Base-by-base conservation (phyloP, 2,113 vertebrate species). In the Clarias magur region DNA sequence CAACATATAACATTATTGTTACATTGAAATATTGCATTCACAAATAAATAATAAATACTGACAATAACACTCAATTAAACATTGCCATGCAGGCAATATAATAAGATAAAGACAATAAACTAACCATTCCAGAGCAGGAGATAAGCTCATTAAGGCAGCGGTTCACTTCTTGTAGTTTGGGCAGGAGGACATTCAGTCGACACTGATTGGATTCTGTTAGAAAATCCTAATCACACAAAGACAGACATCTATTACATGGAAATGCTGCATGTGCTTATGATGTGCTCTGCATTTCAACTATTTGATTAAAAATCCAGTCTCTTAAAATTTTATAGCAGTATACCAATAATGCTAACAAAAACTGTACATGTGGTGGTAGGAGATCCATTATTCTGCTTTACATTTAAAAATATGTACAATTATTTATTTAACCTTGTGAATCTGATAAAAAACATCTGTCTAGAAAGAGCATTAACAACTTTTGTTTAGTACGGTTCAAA, bases 151-250 rank as follows among this genome's bases (percentile, higher is more conserved):
- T 92, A 82, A 99, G 96, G 91, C 96, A 97, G 62, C 93, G 95
- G 89, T 96, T 97, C 88, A 98, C 96, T 87, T 99, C 98, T 91
- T 98, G 97, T 1, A 99, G 91, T 92, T 97, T 97, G 76, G 97
- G 97, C 80, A 98, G 92, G 30, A 99, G 92, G 81, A 8, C 76
- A 25, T 94, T 95, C 92, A 97, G 92, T 0, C 94, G 93, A 88
- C 89, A 94, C 78, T 93, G 93, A 88, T 88, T 90, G 38, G 94
- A 94, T n/a, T 96, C 97, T 17, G 92, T 81, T 72, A 96, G 92
- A 48, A 94, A 93, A 85, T 96, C 97, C 98, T 99, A 91, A 23
- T 73, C 1, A 82, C 38, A 87, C 21, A 84, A 62, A 90, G 34
- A 38, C 34, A 38, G 23, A 76, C 42, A 73, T 76, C 4, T 34